phyloP scores from a whole-genome alignment of 2,113 vertebrate species.

The Cynoglossus semilaevis region DNA sequence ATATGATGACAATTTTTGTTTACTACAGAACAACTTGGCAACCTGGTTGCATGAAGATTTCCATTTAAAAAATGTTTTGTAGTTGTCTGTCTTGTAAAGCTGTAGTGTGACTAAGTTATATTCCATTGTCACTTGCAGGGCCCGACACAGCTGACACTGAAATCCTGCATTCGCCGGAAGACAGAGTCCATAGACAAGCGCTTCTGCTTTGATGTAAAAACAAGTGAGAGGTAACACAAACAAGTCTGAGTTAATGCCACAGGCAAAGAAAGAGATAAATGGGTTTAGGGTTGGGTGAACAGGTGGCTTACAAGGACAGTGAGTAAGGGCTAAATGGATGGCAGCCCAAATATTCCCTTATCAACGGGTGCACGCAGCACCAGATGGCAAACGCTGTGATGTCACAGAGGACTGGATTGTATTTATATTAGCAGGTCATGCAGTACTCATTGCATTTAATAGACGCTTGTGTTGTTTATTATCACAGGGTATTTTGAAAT shows the following conservation, averaged over 20 bases:
- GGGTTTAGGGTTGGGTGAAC: slow-evolving; percentile 52
- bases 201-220: slow-evolving; percentile 97
- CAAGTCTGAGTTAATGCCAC: slow-evolving; percentile 10
- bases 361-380: slow-evolving; percentile 58
- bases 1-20: no score
- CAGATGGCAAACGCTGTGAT: slow-evolving; percentile 76
- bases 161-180: slow-evolving; percentile 91
- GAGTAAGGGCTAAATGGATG: slow-evolving; percentile 58
- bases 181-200: slow-evolving; percentile 95
- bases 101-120: background rate
- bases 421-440: slow-evolving; percentile 39
- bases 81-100: background rate
- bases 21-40: no score
- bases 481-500: slow-evolving; percentile 31
- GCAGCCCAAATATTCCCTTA: slow-evolving; percentile 67
- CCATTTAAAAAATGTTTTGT: no score
- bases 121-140: slow-evolving; percentile 68
- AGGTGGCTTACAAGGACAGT: slow-evolving; percentile 65
- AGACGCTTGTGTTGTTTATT: slow-evolving; percentile 14
- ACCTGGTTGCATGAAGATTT: no score
- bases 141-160: slow-evolving; percentile 83
- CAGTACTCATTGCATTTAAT: slow-evolving; percentile 44
- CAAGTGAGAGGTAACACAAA: slow-evolving; percentile 84
- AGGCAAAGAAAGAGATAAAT: slow-evolving; percentile 45
- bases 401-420: slow-evolving; percentile 51